phyloP scores from a whole-genome alignment of 2,888 invertebrate species.

The Pseudoips prasinana region DNA sequence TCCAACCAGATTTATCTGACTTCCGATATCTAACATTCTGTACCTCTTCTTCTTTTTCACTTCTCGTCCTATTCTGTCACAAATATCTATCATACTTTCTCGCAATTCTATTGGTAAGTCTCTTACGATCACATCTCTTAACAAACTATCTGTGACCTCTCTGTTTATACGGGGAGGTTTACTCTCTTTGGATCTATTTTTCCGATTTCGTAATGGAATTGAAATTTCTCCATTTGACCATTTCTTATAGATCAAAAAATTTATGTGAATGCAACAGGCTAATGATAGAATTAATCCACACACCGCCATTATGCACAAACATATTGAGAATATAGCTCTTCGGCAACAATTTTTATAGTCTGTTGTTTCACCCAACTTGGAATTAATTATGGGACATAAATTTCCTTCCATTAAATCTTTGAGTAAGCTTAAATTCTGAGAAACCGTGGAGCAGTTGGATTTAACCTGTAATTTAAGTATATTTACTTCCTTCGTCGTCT shows the following conservation, averaged over 20 bases:
- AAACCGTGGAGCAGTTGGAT: constrained; percentile 62
- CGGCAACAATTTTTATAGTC: constrained; percentile 42
- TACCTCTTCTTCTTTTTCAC: constrained; percentile 50
- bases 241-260: constrained; percentile 35
- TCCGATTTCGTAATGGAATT: constrained; percentile 18
- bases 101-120: constrained; percentile 59
- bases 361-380: constrained; percentile 33
- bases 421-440: constrained; percentile 56
- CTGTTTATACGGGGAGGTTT: constrained; percentile 27
- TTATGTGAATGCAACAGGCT: constrained; percentile 38
- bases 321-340: constrained; percentile 46
- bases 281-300: constrained; percentile 40
- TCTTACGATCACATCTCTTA: constrained; percentile 57
- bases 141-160: constrained; percentile 45
- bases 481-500: constrained; percentile 13
- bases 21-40: constrained; percentile 38
- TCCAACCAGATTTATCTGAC: constrained; percentile 16
- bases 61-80: constrained; percentile 49
- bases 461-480: constrained; percentile 35
- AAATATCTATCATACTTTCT: constrained; percentile 50
- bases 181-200: constrained; percentile 17
- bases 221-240: constrained; percentile 34
- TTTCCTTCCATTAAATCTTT: constrained; percentile 55
- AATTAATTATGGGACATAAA: constrained; percentile 35
- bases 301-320: constrained; percentile 39